Conservation (phyloP, 35 echinoderm and acorn worm genomes). For the Stichopus chloronotus region DNA sequence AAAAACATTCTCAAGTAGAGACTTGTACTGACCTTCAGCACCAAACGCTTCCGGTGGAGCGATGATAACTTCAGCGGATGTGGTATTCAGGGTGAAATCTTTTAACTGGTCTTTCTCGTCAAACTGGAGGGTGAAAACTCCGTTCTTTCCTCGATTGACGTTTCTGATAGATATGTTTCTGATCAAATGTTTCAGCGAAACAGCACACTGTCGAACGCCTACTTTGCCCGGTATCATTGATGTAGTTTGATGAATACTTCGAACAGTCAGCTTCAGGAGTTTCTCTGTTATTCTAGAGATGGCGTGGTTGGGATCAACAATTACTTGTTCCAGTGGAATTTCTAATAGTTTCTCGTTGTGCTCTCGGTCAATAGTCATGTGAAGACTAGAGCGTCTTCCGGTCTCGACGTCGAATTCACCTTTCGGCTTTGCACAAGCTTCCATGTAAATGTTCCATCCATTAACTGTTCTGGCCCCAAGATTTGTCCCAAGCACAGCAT, state of each 20-base stretch:
- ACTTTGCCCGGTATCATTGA: neutral
- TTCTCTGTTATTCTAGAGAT: constrained; percentile 56
- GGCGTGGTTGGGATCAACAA: constrained; percentile 42
- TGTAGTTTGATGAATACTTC: constrained; percentile 12
- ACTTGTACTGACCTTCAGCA: neutral
- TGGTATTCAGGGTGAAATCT: constrained; percentile 57
- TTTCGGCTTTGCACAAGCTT: constrained; percentile 8
- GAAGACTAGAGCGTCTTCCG: constrained; percentile 26
- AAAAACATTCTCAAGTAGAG: constrained; percentile 44
- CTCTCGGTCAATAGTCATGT: constrained; percentile 6
- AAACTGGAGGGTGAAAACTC: constrained; percentile 38
- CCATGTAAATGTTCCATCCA: neutral
- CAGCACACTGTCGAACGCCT: neutral
- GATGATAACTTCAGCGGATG: constrained; percentile 53
- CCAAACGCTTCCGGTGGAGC: constrained; percentile 54
- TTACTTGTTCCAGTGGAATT: constrained; percentile 37
- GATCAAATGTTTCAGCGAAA: constrained; percentile 19
- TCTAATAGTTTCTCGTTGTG: constrained; percentile 25
- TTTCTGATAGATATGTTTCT: constrained; percentile 23
- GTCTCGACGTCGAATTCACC: neutral
- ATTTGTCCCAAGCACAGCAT: neutral
- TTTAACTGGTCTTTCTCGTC: constrained; percentile 34
- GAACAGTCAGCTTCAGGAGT: neutral
- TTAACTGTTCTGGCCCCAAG: neutral
- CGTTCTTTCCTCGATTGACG: constrained; percentile 30